These are phyloP conservation scores for Epizoanthus fatuus DNA, from an alignment of 92 coral and sea anemone genomes.

Conservation along the genomic window DNA sequence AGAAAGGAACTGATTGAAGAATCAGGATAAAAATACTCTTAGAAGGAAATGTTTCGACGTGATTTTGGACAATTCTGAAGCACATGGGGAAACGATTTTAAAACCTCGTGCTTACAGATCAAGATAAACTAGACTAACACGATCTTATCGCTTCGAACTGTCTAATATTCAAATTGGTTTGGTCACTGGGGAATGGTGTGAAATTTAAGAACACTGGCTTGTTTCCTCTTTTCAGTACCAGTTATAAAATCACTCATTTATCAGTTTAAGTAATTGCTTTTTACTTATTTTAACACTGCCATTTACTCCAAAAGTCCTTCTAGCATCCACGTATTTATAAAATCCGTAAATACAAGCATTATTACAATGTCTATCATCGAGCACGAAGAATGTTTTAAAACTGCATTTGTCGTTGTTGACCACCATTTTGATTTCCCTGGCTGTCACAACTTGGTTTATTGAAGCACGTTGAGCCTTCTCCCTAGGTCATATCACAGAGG, in stretches of 20 bases:
- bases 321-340: background rate
- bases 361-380: background rate
- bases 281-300: background rate
- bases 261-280: background rate
- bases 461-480: background rate
- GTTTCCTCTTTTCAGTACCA: conserved; percentile 17
- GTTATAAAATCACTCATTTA: background rate
- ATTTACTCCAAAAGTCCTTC: background rate
- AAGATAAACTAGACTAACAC: conserved; percentile 43
- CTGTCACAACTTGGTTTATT: background rate
- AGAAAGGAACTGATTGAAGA: conserved; percentile 6
- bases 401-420: background rate
- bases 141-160: conserved; percentile 40
- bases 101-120: conserved; percentile 42
- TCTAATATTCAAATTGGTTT: conserved; percentile 20
- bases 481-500: background rate
- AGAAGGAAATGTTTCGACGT: background rate
- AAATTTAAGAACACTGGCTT: conserved; percentile 15
- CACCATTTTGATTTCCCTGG: background rate
- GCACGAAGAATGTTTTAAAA: background rate
- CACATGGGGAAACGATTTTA: conserved; percentile 42
- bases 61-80: conserved; percentile 14
- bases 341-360: background rate
- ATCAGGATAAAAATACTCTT: background rate
- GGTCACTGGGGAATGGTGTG: conserved; percentile 15